Percentiles rank a stretch among this genome's conserved stretches.
Conservation (phyloP, 2,888 invertebrate genomes). For the Caradrina kadenii region DNA sequence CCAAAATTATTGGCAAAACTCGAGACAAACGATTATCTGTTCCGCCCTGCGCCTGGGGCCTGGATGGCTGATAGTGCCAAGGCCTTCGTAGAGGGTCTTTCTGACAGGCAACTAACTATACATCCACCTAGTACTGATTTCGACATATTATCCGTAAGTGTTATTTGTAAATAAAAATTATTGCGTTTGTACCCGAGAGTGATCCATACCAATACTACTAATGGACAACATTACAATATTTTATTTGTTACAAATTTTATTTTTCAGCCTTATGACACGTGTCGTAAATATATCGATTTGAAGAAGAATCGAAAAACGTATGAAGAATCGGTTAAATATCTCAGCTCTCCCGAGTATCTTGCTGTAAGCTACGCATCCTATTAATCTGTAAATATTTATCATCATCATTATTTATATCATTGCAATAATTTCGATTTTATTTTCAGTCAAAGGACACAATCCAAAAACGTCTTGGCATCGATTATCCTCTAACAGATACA, state of each 20-base stretch:
- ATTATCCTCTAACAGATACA: conserved; percentile 73
- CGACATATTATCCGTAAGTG: conserved; percentile 69
- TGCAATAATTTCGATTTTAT: background rate
- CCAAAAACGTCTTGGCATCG: conserved; percentile 88
- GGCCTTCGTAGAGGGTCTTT: conserved; percentile 90
- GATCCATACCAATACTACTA: too few species aligned
- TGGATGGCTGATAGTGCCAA: conserved; percentile 91
- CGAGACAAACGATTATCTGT: conserved; percentile 84
- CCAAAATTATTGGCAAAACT: conserved; percentile 86
- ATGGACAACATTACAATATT: too few species aligned
- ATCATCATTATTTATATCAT: too few species aligned
- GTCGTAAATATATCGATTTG: conserved; percentile 82
- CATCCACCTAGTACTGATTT: conserved; percentile 63
- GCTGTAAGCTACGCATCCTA: conserved; percentile 69
- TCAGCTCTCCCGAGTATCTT: conserved; percentile 75
- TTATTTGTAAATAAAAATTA: background rate
- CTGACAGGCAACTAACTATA: conserved; percentile 62
- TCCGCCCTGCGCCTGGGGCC: conserved; percentile 90
- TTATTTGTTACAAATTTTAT: background rate
- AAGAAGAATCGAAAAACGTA: conserved; percentile 67
- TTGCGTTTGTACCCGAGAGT: too few species aligned
- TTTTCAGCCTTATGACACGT: conserved; percentile 83
- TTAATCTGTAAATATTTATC: background rate
- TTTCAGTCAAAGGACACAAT: conserved; percentile 85
- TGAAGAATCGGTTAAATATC: conserved; percentile 72